A percentile compares a stretch with the other conserved stretches of the same genome.
phyloP scores from a whole-genome alignment of 2,888 invertebrate species.

The Trissolcus brochymenae region DNA sequence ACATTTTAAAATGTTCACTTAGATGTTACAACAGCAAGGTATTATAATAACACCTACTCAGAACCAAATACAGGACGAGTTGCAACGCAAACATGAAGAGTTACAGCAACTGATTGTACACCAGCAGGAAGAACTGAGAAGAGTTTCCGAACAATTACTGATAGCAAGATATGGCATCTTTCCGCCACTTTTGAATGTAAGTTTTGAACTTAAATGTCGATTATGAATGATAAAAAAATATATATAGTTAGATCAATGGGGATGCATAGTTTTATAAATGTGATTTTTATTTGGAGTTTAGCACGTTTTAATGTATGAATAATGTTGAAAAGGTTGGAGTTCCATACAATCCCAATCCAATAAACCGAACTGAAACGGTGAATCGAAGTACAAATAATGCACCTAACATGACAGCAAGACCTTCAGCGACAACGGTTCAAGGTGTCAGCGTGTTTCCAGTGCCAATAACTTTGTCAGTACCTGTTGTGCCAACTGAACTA shows the following conservation, averaged over 20 bases:
- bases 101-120: conserved; percentile 89
- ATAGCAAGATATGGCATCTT: conserved; percentile 87
- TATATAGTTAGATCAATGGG: no score
- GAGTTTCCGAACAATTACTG: conserved; percentile 90
- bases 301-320: background rate
- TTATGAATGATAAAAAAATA: no score
- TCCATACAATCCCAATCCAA: conserved; percentile 63
- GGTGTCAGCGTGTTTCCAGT: conserved; percentile 68
- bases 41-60: conserved; percentile 79
- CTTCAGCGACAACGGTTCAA: conserved; percentile 57
- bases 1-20: background rate
- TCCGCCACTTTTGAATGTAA: conserved; percentile 74
- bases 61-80: conserved; percentile 77
- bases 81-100: conserved; percentile 89
- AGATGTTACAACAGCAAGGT: conserved; percentile 72
- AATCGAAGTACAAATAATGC: conserved; percentile 35
- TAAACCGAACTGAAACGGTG: conserved; percentile 60
- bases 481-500: conserved; percentile 68
- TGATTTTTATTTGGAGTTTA: no score
- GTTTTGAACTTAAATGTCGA: no score
- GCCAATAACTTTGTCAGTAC: conserved; percentile 69
- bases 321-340: conserved; percentile 63
- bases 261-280: no score
- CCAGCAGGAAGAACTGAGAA: conserved; percentile 90
- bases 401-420: conserved; percentile 18